Percentiles rank a stretch among this genome's conserved stretches.
These are phyloP conservation scores for Neolamprologus fasciatus DNA, from an alignment of 2,113 vertebrate species.

Conservation along the genomic window DNA sequence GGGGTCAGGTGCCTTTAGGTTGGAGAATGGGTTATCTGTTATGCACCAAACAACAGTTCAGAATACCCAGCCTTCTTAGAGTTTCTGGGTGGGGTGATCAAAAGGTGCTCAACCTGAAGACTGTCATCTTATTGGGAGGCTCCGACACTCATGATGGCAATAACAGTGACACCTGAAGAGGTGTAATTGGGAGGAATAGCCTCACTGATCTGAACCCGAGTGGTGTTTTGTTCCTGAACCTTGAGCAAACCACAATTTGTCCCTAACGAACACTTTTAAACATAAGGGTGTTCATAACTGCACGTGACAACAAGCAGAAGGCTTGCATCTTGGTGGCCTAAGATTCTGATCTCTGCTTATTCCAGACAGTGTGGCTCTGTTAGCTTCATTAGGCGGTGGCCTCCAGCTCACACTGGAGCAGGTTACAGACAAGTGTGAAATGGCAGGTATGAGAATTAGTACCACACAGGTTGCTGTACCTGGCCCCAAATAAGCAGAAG, in stretches of 20 bases:
- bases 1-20: neutral
- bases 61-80: neutral
- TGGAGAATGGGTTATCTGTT: neutral
- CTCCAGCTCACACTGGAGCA: neutral
- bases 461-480: neutral
- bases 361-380: neutral
- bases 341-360: neutral
- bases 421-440: neutral
- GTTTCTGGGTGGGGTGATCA: neutral
- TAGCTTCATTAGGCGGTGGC: neutral
- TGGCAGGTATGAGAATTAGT: neutral
- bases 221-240: neutral
- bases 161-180: neutral
- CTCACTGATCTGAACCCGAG: rapidly evolving
- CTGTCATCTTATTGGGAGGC: neutral
- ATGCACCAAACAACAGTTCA: neutral
- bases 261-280: rapidly evolving
- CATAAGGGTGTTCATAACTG: neutral
- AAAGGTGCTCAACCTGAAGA: neutral
- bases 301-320: neutral
- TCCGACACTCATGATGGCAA: neutral
- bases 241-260: rapidly evolving
- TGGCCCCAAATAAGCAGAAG: rapidly evolving
- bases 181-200: neutral
- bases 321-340: rapidly evolving